These are phyloP conservation scores for Sericinus montela DNA, from an alignment of 2,888 invertebrate genomes.

Conservation along the genomic window DNA sequence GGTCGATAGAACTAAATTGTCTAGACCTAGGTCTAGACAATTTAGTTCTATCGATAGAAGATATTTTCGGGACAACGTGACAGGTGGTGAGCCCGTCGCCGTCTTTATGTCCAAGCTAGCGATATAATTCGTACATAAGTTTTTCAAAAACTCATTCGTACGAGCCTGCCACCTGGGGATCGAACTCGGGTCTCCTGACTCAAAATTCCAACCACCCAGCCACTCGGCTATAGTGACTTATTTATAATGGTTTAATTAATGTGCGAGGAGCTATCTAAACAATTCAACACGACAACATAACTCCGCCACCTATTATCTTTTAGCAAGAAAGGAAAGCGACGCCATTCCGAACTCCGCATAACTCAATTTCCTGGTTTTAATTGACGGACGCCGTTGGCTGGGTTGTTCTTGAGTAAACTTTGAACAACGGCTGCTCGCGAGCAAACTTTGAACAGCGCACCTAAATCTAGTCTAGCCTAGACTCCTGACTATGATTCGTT, in stretches of 20 bases:
- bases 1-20: too few relatives aligned
- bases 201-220: too few relatives aligned
- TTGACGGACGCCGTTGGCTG: conserved; percentile 16
- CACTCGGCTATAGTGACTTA: neutral
- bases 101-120: too few relatives aligned
- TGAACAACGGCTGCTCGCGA: conserved; percentile 6
- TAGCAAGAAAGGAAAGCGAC: conserved; percentile 10
- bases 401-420: conserved; percentile 19
- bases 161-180: too few relatives aligned
- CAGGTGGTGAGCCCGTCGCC: too few relatives aligned
- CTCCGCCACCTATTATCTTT: conserved; percentile 9
- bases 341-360: conserved; percentile 18
- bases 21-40: too few relatives aligned
- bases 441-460: too few relatives aligned
- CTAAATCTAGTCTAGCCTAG: conserved; percentile 6
- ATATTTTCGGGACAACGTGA: too few relatives aligned
- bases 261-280: conserved; percentile 1
- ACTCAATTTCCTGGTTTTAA: conserved; percentile 21
- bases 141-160: too few relatives aligned
- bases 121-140: too few relatives aligned
- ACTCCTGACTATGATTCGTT: conserved; percentile 9
- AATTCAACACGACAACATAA: conserved; percentile 1
- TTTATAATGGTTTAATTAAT: neutral
- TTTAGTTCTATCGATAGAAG: too few relatives aligned
- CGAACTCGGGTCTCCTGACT: too few relatives aligned